These are phyloP conservation scores for Syndactyla subalaris DNA, from an alignment of 2,797 vertebrate genomes.

Conservation along the genomic window DNA sequence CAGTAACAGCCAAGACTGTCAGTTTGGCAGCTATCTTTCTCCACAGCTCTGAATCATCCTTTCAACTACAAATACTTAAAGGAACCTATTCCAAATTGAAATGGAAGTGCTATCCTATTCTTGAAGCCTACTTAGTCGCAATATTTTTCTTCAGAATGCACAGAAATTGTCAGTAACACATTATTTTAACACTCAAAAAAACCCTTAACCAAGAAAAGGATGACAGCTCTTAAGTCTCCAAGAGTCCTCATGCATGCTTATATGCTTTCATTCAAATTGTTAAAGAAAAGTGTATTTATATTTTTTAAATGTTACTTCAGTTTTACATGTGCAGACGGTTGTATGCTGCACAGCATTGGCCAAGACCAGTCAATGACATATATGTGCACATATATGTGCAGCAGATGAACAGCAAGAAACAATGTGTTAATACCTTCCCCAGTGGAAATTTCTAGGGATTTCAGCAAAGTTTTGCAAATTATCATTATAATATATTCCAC, in stretches of 20 bases:
- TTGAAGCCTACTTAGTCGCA: not conserved
- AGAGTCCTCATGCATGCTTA: not conserved
- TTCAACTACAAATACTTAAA: constrained; percentile 21
- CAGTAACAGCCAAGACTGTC: not conserved
- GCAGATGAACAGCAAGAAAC: not conserved
- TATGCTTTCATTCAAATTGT: not conserved
- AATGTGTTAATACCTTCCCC: not conserved
- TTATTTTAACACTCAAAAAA: not conserved
- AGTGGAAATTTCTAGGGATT: not conserved
- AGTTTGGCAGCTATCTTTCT: constrained; percentile 21
- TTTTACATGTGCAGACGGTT: not conserved
- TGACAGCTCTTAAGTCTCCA: not conserved
- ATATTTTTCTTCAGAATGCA: not conserved
- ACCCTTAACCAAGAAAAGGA: not conserved
- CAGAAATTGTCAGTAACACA: not conserved
- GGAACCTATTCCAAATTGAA: not conserved
- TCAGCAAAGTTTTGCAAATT: not conserved
- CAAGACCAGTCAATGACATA: not conserved
- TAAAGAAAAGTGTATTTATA: not conserved
- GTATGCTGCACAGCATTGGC: not conserved
- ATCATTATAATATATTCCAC: not conserved
- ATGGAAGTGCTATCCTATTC: not conserved
- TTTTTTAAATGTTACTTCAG: not conserved
- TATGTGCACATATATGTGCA: not conserved
- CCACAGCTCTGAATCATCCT: not conserved